Evolutionary conservation across 1,140 invertebrate genomes (phyloP), one percentile per base, ranked within the genome.

Genomic region (Melipona quadrifasciata): DNA sequence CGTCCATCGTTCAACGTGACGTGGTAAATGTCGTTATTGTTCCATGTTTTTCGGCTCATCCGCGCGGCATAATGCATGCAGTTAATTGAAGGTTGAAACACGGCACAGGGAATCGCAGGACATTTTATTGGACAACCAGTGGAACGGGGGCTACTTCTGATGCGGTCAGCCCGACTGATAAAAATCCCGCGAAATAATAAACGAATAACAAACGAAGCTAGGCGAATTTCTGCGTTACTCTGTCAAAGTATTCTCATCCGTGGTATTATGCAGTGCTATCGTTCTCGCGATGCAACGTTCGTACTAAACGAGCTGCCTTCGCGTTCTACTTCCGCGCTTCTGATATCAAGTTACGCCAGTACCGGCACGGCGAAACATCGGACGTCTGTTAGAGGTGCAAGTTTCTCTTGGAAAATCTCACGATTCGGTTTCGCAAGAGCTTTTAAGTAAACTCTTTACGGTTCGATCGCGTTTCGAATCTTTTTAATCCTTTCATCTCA

Each of bases 291-390:
- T 57, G 80, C 72, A 82, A 82, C 80, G 80, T 80, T 86, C 85
- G 72, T 88, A 74, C 68, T 81, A 86, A 88, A 84, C 77, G 85
- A 65, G 72, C 65, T 70, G 73, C 77, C 84, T 86, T 83, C 76
- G 78, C 81, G 76, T 83, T 88, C 83, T 75, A 87, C 86, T 87
- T 87, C 84, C 88, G 80, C 61, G 67, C 75, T 80, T 85, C 76
- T 73, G 86, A 80, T 85, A 85, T 75, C 68, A 64, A 75, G 68
- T 86, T 86, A 71, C 77, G 84, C 76, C 76, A 47, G 74, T 71
- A 24, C 34, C 55, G 61, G 57, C 68, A 31, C 21, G 31, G 57
- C 57, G 68, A 77, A 86, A 77, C 70, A 5, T 67, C 72, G 11
- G 57, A 51, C 24, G 24, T 47, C 5, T 53, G 57, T 55, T 39